Conservation (phyloP, 64 coral and sea anemone species). For the Montipora efflorescens region DNA sequence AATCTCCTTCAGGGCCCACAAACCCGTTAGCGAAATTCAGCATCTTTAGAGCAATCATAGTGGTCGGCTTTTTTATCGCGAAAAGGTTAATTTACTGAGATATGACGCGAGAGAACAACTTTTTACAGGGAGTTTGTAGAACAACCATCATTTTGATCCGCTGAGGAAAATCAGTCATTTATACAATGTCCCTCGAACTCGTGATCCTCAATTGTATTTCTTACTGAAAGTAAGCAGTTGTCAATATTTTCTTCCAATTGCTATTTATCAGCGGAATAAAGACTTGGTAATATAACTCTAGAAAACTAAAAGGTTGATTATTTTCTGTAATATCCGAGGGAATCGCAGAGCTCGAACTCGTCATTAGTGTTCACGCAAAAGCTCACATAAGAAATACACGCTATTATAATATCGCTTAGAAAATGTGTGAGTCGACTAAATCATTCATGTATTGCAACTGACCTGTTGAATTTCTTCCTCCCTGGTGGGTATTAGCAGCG, state of each 20-base stretch:
- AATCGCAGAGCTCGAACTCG: neutral
- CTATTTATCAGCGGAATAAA: neutral
- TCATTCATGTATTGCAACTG: neutral
- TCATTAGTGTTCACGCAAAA: neutral
- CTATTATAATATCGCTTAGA: neutral
- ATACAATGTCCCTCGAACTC: neutral
- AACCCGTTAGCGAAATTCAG: neutral
- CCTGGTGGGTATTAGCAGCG: constrained; percentile 49
- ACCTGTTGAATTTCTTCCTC: constrained; percentile 78
- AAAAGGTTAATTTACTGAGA: neutral
- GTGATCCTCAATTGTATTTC: neutral
- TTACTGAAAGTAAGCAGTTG: neutral
- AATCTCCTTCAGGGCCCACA: neutral
- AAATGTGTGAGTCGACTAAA: neutral
- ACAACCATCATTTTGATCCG: neutral
- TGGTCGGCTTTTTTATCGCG: neutral
- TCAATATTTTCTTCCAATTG: constrained; percentile 6
- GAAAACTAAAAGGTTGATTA: neutral
- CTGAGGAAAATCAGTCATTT: neutral
- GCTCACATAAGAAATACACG: neutral
- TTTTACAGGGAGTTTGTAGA: too few species aligned
- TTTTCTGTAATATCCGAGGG: neutral
- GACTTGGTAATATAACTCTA: too few species aligned
- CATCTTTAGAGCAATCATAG: neutral
- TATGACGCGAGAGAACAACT: neutral